Conservation (phyloP, 2,888 invertebrate genomes). For the Mechanitis messenoides region DNA sequence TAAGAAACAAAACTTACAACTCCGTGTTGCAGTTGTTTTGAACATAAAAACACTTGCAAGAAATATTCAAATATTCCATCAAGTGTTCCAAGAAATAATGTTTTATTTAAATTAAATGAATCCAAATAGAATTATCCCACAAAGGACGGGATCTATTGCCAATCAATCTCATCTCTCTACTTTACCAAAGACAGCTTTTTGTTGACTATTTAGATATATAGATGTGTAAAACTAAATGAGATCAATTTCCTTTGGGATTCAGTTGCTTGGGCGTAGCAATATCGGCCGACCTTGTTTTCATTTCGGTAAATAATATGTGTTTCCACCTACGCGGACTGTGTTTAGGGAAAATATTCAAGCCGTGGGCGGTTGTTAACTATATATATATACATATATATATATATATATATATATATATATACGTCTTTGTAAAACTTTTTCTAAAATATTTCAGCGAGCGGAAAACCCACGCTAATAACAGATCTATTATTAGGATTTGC, state of each 20-base stretch:
- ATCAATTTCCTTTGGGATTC: conserved; percentile 37
- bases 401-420: conserved; percentile 36
- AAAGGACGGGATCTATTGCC: no score
- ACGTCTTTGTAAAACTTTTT: conserved; percentile 35
- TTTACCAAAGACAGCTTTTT: no score
- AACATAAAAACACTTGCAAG: conserved; percentile 45
- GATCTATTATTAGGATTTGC: neutral
- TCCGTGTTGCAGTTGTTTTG: conserved; percentile 38
- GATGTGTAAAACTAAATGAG: neutral
- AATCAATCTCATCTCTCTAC: no score
- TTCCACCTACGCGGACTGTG: conserved; percentile 43
- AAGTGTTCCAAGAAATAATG: conserved; percentile 34
- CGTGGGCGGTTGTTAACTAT: conserved; percentile 39
- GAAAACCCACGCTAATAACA: conserved; percentile 24
- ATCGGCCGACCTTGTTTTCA: conserved; percentile 40
- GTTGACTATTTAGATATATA: neutral
- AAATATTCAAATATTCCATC: conserved; percentile 40
- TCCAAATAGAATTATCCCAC: no score
- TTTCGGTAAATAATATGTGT: conserved; percentile 33
- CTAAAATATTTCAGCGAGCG: conserved; percentile 40
- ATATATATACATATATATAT: conserved; percentile 36
- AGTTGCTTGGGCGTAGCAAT: conserved; percentile 43
- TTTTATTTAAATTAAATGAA: neutral
- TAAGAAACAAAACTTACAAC: conserved; percentile 34
- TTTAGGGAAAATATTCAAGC: conserved; percentile 45